Conservation (phyloP, 2,888 invertebrate species). For the Ormyrus labotus region DNA sequence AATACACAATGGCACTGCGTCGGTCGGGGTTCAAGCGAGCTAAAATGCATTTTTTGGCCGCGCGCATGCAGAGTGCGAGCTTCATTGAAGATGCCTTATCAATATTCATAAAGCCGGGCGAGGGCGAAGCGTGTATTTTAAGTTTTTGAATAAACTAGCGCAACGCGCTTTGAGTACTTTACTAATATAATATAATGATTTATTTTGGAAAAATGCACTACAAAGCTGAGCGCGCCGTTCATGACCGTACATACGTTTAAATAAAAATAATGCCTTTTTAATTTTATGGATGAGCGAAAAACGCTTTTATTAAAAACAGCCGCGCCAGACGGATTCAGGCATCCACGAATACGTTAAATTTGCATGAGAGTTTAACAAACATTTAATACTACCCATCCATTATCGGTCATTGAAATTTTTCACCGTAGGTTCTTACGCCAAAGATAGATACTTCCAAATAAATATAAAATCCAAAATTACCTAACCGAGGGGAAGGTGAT, state of each 20-base stretch:
- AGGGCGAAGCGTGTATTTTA: conserved; percentile 32
- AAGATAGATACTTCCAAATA: too few species aligned
- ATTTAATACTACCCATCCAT: too few species aligned
- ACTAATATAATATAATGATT: conserved; percentile 23
- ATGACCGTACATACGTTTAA: background rate
- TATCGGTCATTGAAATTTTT: too few species aligned
- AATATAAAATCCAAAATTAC: too few species aligned
- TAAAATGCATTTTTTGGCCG: conserved; percentile 32
- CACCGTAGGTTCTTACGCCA: too few species aligned
- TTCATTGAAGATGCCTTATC: conserved; percentile 43
- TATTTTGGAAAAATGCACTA: conserved; percentile 8
- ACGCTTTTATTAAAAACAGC: background rate
- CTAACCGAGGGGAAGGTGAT: too few species aligned
- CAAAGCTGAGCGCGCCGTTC: background rate
- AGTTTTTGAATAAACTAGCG: conserved; percentile 35
- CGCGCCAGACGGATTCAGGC: too few species aligned
- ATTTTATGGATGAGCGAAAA: background rate
- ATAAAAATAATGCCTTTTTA: background rate
- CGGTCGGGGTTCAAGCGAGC: conserved; percentile 1
- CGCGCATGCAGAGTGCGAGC: background rate
- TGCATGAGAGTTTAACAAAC: too few species aligned
- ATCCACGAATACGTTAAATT: too few species aligned
- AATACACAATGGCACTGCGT: conserved; percentile 1
- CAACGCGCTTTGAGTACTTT: conserved; percentile 32
- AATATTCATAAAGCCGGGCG: conserved; percentile 40